phyloP scores from a whole-genome alignment of 2,888 invertebrate genomes.

The Caenorhabditis sp. region DNA sequence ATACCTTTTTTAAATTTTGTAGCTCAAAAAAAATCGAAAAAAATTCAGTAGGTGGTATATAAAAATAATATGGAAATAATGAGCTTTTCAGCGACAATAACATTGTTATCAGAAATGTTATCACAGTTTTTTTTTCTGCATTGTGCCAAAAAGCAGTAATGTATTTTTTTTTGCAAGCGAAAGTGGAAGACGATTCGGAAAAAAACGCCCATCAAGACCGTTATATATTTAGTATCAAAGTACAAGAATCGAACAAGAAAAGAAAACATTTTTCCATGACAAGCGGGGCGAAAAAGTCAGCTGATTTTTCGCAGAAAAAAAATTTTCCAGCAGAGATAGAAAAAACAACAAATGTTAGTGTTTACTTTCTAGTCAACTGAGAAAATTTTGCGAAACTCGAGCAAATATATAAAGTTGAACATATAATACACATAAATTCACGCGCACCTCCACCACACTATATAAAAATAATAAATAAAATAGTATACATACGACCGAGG shows the following conservation, averaged over 20 bases:
- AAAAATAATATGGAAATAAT: not conserved
- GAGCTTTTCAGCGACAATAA: not conserved
- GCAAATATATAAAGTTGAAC: not conserved
- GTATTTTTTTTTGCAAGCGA: not conserved
- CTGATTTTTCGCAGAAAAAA: not conserved
- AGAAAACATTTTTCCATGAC: not conserved
- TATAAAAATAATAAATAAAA: not conserved
- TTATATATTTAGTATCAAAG: too few relatives aligned
- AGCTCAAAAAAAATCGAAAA: too few relatives aligned
- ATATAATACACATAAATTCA: not conserved
- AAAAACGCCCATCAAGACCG: not conserved
- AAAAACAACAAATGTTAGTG: not conserved
- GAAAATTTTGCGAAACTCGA: not conserved
- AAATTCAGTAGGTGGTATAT: too few relatives aligned
- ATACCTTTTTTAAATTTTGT: too few relatives aligned
- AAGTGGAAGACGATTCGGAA: not conserved
- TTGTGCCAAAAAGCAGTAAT: too few relatives aligned
- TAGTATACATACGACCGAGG: not conserved
- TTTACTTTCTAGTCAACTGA: not conserved
- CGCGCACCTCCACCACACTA: not conserved
- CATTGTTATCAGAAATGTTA: not conserved
- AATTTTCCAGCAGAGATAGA: not conserved
- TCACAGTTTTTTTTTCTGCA: too few relatives aligned
- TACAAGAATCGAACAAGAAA: not conserved
- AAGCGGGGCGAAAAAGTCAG: not conserved